Conservation (phyloP, 2,888 invertebrate species). For the Pheosia gnoma region DNA sequence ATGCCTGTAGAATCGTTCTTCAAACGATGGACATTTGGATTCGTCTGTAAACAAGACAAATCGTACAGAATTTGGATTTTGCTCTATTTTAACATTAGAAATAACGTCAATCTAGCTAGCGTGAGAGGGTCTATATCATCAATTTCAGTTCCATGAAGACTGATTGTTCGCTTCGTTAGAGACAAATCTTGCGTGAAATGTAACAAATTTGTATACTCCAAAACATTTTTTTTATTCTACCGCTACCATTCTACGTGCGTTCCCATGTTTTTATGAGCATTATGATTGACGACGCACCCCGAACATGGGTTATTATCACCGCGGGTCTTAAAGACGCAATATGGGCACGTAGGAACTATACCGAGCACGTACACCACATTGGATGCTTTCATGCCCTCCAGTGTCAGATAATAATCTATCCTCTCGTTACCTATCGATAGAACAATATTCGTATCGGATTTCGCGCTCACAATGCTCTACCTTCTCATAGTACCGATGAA, state of each 20-base stretch:
- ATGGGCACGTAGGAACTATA: slow-evolving; percentile 55
- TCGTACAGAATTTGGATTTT: not conserved
- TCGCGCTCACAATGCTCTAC: slow-evolving; percentile 13
- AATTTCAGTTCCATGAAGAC: slow-evolving; percentile 23
- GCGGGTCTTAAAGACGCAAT: slow-evolving; percentile 52
- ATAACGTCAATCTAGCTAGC: not conserved
- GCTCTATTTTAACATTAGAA: not conserved
- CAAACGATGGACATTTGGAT: no score
- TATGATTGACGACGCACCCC: slow-evolving; percentile 71
- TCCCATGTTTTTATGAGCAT: slow-evolving; percentile 60
- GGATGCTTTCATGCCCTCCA: slow-evolving; percentile 44
- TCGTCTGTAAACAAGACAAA: not conserved
- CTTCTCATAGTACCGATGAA: slow-evolving; percentile 10
- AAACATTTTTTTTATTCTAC: slow-evolving; percentile 44
- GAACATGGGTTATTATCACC: slow-evolving; percentile 48
- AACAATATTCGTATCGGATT: slow-evolving; percentile 40
- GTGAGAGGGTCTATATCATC: slow-evolving; percentile 5
- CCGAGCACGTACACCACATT: slow-evolving; percentile 48
- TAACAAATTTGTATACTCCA: slow-evolving; percentile 60
- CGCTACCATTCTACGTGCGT: slow-evolving; percentile 49
- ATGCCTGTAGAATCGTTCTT: no score
- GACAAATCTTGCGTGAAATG: slow-evolving; percentile 65
- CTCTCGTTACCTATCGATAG: slow-evolving; percentile 39
- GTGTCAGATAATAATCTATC: slow-evolving; percentile 48
- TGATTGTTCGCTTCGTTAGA: slow-evolving; percentile 40